phyloP scores from a whole-genome alignment of 2,113 vertebrate genomes.

The Bubo blakistoni region DNA sequence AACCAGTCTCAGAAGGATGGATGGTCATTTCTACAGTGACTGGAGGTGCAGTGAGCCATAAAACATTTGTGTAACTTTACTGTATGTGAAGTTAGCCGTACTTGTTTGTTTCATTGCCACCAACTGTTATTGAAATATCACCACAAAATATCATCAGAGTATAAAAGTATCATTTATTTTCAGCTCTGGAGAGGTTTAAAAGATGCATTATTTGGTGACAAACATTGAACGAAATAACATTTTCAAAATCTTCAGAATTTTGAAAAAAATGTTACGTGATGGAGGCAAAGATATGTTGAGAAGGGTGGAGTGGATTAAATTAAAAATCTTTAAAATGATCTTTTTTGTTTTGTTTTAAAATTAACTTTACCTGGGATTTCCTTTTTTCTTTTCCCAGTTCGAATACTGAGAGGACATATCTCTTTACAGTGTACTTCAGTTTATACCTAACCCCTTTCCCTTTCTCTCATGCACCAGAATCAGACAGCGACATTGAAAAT shows the following conservation, averaged over 20 bases:
- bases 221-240: background rate
- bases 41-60: background rate
- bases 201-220: background rate
- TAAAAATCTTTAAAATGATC: fast-evolving
- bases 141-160: background rate
- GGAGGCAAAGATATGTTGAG: background rate
- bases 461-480: background rate
- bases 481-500: background rate
- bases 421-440: background rate
- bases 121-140: background rate
- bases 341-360: background rate
- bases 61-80: background rate
- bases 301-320: background rate
- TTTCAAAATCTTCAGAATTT: background rate
- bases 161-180: background rate
- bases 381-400: background rate
- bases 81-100: background rate
- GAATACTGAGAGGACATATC: background rate
- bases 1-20: background rate
- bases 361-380: background rate
- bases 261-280: background rate
- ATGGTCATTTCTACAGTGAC: background rate
- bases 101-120: background rate
- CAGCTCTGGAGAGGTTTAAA: background rate
- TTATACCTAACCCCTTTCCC: background rate